phyloP scores from a whole-genome alignment of 2,797 vertebrate species.

The Urocyon cinereoargenteus region DNA sequence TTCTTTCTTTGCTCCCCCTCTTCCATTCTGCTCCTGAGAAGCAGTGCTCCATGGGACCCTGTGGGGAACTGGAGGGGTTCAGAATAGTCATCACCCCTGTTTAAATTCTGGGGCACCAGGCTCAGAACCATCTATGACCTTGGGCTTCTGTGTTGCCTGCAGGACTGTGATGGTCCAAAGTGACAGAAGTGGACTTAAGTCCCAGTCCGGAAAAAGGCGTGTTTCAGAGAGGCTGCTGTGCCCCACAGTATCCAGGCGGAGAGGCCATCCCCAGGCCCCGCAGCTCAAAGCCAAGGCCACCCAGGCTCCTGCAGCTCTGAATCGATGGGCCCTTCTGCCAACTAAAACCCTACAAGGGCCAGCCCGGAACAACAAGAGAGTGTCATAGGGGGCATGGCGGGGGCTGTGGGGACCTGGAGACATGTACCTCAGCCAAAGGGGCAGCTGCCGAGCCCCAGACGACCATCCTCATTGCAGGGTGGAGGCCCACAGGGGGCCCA shows the following conservation, averaged over 20 bases:
- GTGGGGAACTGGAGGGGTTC: background rate
- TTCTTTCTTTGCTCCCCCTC: background rate
- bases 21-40: background rate
- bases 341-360: background rate
- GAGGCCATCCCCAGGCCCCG: background rate
- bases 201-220: background rate
- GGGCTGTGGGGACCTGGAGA: background rate
- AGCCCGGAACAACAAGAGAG: background rate
- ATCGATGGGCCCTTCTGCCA: background rate
- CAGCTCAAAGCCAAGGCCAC: background rate
- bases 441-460: background rate
- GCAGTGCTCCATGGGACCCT: background rate
- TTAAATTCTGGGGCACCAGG: background rate
- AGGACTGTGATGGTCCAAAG: background rate
- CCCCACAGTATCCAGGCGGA: background rate
- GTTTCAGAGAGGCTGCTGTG: background rate
- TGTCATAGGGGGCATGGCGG: background rate
- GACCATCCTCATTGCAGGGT: background rate
- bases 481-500: accelerated
- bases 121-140: background rate
- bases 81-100: background rate
- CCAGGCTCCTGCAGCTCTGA: background rate
- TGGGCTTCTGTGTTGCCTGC: background rate
- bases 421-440: accelerated
- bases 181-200: background rate